These are phyloP conservation scores for Heliothis peltigera DNA, from an alignment of 2,888 invertebrate genomes.

Conservation along the genomic window DNA sequence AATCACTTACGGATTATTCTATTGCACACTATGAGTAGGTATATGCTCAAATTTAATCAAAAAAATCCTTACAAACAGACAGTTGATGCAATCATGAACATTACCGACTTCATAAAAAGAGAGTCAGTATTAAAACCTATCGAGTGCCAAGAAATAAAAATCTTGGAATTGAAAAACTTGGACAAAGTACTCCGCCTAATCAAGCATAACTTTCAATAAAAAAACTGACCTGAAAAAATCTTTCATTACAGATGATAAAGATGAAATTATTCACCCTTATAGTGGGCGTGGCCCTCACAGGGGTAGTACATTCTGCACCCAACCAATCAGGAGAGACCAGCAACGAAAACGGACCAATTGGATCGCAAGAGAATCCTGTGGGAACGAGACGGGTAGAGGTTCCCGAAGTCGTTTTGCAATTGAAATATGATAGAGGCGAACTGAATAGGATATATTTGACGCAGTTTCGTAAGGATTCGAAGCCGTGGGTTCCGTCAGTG, in stretches of 20 bases:
- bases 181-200: neutral
- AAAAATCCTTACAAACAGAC: neutral
- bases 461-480: slow-evolving; percentile 80
- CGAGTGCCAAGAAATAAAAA: neutral
- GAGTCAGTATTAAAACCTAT: neutral
- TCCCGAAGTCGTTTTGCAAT: slow-evolving; percentile 84
- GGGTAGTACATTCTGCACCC: slow-evolving; percentile 62
- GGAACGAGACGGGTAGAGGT: slow-evolving; percentile 75
- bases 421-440: slow-evolving; percentile 85
- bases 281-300: slow-evolving; percentile 75
- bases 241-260: slow-evolving; percentile 70
- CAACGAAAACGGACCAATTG: slow-evolving; percentile 71
- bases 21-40: no score
- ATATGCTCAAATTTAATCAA: no score
- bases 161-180: slow-evolving; percentile 19
- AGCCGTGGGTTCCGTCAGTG: slow-evolving; percentile 76
- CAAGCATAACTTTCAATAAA: slow-evolving; percentile 25
- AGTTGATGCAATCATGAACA: neutral
- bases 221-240: slow-evolving; percentile 38
- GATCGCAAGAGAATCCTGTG: slow-evolving; percentile 49
- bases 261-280: slow-evolving; percentile 74
- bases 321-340: slow-evolving; percentile 72
- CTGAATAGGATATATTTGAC: slow-evolving; percentile 87
- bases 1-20: no score
- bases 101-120: neutral